phyloP scores from a whole-genome alignment of 2,888 invertebrate species.

The Phortica magna region DNA sequence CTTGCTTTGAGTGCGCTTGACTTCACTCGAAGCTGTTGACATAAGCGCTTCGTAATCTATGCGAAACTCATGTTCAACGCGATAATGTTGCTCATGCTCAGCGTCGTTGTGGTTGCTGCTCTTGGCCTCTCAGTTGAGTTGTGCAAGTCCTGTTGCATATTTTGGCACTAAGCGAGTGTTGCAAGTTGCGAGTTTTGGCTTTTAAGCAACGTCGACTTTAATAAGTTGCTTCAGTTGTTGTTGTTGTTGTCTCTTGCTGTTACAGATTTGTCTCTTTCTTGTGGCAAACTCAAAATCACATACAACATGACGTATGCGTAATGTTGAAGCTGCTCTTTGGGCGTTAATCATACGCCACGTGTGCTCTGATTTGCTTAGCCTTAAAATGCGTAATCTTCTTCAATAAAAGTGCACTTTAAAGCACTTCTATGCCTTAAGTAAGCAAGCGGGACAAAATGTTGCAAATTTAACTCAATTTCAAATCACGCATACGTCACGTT shows the following conservation, averaged over 20 bases:
- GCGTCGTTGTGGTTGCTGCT: background rate
- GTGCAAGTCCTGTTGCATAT: background rate
- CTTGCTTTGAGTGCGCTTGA: background rate
- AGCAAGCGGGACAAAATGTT: background rate
- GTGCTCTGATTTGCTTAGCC: background rate
- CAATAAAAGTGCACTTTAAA: background rate
- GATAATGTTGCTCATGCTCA: background rate
- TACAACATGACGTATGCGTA: slow-evolving; percentile 63
- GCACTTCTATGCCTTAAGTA: background rate
- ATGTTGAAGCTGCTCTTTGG: slow-evolving; percentile 51
- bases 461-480: background rate
- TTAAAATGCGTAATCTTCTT: background rate
- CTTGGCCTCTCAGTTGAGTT: background rate
- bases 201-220: slow-evolving; percentile 52
- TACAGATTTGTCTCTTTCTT: slow-evolving; percentile 54
- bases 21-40: slow-evolving; percentile 2
- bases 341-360: slow-evolving; percentile 63
- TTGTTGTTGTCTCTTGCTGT: slow-evolving; percentile 47
- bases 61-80: background rate
- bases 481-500: background rate
- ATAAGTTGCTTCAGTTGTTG: slow-evolving; percentile 59
- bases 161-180: background rate
- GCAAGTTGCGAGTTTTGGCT: background rate
- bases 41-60: slow-evolving; percentile 11
- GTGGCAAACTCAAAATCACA: slow-evolving; percentile 17